Evolutionary conservation across 1,140 invertebrate species (phyloP), one percentile per base, ranked within the genome.

Genomic region (Planococcus citri): DNA sequence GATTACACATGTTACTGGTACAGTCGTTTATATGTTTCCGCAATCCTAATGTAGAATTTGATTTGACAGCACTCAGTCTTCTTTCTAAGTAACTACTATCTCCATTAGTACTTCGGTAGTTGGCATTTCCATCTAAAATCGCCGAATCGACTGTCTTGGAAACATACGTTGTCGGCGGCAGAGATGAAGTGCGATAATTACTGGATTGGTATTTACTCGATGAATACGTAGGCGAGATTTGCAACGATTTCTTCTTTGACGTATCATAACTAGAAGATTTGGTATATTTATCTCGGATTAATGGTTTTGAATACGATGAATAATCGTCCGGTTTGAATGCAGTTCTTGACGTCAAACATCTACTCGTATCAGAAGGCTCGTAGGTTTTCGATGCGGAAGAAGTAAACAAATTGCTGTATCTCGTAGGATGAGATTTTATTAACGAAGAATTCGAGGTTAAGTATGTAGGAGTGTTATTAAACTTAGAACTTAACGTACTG

Each of bases 181-280:
- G 24, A 3, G 60, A 64, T 24, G 60, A 64, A 17, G 41, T 51
- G 10, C 60, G 60, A 64, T 64, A 64, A n/a, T 14, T 51, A 24
- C 22, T 64, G 10, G 60, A 25, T 27, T 22, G 22, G 17, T 64
- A 64, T 27, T 64, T 64, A 25, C 9, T 25, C 4, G 20, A 17
- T 6, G 60, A 25, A 25, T 24, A 27, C 2, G 60, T 64, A 12
- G 60, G 60, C 6, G 60, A 64, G 1, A 64, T 27, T 64, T 64
- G 60, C 60, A 64, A 64, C 10, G 60, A 24, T 27, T 64, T 64
- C 60, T 64, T 64, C 22, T 64, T 64, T 17, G 41, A 9, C 3
- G 12, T 9, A 14, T 64, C 60, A 20, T 64, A 64, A 25, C 60
- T 64, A 2, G 22, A 24, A 25, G 8, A 17, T 24, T 25, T 25